Evolutionary conservation across 2,888 invertebrate species (phyloP), one percentile per base, ranked within the genome.

Genomic region (Leptinotarsa rubiginosa): DNA sequence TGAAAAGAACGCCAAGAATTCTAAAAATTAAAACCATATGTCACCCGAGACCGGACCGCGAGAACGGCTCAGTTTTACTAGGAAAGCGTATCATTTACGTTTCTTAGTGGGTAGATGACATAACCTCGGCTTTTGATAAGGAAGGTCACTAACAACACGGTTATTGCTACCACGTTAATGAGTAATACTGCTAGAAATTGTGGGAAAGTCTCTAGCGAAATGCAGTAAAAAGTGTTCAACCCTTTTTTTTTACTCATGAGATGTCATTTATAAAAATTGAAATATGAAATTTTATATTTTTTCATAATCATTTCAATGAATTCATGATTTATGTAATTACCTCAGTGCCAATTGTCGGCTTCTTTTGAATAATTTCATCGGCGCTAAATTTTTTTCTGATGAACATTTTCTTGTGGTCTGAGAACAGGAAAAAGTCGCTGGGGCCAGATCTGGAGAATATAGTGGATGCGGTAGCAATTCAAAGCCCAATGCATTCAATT

Each of bases 51-150:
- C 56, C 56, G 13, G 12, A 56, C 22, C 56, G 69, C 73, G 77
- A 77, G 75, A 79, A 75, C 73, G 69, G 75, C 73, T 71, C 52
- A 64, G 77, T 77, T 75, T 77, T 80, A 80, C 80, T 74, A 62
- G 67, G 80, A 78, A 80, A 78, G 77, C 70, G 74, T 75, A 75
- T 76, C 77, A 79, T 80, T 56, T 75, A 77, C 77, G 77, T 77
- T 74, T 80, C 78, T 76, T 75, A 64, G 77, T 78, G 73, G 78
- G 77, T 79, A 76, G 80, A 80, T 80, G 79, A 79, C 80, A 78
- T 78, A 80, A 78, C 79, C 79, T 73, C 67, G 71, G 72, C 74
- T 78, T 77, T 75, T 78, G 80, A 80, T 80, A 79, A 80, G 76
- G 75, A 77, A 79, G 79, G 80, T 80, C 77, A 75, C 56, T 41